phyloP scores from a whole-genome alignment of 2,113 vertebrate species.

The Gavia stellata region DNA sequence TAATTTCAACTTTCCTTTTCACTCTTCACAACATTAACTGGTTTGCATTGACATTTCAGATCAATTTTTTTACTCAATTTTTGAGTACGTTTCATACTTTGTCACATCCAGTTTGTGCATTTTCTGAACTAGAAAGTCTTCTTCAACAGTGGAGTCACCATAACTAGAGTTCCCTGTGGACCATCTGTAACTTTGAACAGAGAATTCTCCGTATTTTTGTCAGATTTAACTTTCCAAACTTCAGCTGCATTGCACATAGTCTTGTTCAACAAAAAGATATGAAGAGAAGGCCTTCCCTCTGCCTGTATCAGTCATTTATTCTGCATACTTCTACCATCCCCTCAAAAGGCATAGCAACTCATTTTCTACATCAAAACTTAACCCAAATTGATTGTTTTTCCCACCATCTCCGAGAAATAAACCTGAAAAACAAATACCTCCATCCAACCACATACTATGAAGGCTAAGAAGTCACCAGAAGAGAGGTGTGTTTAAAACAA shows the following conservation, averaged over 20 bases:
- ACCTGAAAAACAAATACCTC: neutral
- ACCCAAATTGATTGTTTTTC: accelerated
- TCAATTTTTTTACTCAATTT: no score
- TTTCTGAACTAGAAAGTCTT: neutral
- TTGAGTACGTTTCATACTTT: neutral
- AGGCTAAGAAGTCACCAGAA: neutral
- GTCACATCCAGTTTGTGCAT: neutral
- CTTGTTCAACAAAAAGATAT: neutral
- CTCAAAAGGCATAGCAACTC: neutral
- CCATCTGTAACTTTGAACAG: neutral
- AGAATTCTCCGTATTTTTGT: neutral
- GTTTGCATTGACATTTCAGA: neutral
- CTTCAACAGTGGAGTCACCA: neutral
- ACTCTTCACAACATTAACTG: neutral
- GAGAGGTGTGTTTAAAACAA: neutral
- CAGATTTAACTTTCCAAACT: neutral
- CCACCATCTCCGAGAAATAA: neutral
- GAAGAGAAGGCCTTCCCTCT: neutral
- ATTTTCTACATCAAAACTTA: neutral
- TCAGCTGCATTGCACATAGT: neutral
- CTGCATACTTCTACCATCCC: neutral
- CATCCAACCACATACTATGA: neutral
- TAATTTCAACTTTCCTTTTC: neutral
- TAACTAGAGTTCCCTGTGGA: neutral
- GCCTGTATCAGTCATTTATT: no score